A percentile compares a stretch with the other conserved stretches of the same genome.
Evolutionary conservation across 1,140 invertebrate genomes (phyloP).

Genomic region (Pseudomyrmex gracilis): DNA sequence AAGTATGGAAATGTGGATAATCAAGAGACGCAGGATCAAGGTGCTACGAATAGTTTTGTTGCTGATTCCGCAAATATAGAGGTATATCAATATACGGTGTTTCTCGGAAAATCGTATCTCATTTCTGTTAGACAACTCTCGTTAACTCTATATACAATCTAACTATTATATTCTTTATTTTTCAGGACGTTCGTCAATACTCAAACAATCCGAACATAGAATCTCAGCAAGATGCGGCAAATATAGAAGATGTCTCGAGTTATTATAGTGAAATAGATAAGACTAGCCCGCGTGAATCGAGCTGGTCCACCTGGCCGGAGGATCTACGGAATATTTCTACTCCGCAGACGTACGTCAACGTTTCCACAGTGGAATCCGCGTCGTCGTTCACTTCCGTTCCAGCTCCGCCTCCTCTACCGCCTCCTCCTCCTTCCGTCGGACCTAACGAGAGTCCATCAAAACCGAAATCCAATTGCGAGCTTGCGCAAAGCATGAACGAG

Average conservation of each 20-base stretch:
- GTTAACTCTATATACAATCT: neutral
- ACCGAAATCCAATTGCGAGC: constrained; percentile 78
- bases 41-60: constrained; percentile 56
- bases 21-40: constrained; percentile 31
- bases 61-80: constrained; percentile 48
- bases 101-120: neutral
- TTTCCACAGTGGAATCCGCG: constrained; percentile 54
- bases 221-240: constrained; percentile 71
- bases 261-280: constrained; percentile 81
- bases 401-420: constrained; percentile 63
- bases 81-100: neutral
- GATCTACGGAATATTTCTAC: constrained; percentile 72
- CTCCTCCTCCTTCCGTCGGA: constrained; percentile 71
- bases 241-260: constrained; percentile 73
- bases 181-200: constrained; percentile 33
- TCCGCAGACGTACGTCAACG: constrained; percentile 76
- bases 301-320: constrained; percentile 78
- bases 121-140: neutral
- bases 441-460: constrained; percentile 80
- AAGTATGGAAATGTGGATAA: constrained; percentile 80
- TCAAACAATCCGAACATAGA: constrained; percentile 70
- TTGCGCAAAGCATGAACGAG: constrained; percentile 80
- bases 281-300: constrained; percentile 58
- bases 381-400: neutral
- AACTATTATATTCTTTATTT: constrained; percentile 9